Percentiles rank a stretch among this genome's conserved stretches.
Evolutionary conservation across 2,113 vertebrate species (phyloP).

Genomic region (Pterocles burchelli): DNA sequence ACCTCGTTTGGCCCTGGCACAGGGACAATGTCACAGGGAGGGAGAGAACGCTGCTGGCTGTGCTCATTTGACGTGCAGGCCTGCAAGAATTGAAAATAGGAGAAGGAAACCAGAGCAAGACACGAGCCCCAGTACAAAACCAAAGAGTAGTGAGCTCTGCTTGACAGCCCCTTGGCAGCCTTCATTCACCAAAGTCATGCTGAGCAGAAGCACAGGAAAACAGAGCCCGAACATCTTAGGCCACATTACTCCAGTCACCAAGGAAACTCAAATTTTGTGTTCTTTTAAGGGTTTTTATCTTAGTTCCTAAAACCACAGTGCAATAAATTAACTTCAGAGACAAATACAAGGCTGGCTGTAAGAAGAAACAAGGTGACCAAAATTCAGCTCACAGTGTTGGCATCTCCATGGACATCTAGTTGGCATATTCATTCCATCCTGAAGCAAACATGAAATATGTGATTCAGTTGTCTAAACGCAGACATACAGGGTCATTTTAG

Average conservation of each 20-base stretch:
- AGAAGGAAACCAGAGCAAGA: slow-evolving; percentile 6
- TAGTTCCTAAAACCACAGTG: not conserved
- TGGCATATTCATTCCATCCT: not conserved
- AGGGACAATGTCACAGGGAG: not conserved
- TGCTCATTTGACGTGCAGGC: slow-evolving; percentile 14
- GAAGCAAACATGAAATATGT: not conserved
- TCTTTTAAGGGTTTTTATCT: not conserved
- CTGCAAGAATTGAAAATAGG: not conserved
- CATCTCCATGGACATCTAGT: not conserved
- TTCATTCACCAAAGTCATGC: not conserved
- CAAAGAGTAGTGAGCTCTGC: not conserved
- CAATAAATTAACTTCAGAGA: not conserved
- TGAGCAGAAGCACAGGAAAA: slow-evolving; percentile 7
- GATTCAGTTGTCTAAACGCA: not conserved
- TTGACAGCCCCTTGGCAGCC: not conserved
- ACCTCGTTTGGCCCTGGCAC: not conserved
- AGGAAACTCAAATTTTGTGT: not conserved
- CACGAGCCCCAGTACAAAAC: not conserved
- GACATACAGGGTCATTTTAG: not conserved
- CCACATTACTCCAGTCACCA: not conserved
- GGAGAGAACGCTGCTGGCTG: not conserved
- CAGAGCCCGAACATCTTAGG: not conserved
- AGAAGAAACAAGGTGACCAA: not conserved
- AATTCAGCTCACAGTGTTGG: not conserved
- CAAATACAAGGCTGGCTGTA: not conserved